phyloP scores from a whole-genome alignment of 2,797 vertebrate species.

The Pangasius sanitwongsei region DNA sequence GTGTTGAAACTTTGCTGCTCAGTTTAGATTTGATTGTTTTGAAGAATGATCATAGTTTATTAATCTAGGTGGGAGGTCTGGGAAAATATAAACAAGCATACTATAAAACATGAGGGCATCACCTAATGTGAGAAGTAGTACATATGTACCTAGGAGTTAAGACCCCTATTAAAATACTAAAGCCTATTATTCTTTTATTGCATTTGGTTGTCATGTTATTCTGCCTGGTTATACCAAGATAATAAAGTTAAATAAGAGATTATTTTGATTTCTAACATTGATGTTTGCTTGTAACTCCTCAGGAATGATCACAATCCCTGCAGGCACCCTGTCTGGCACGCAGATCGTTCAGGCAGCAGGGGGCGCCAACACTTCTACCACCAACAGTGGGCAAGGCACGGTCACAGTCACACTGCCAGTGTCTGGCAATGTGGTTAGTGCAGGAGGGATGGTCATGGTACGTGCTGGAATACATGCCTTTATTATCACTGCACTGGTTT shows the following conservation, averaged over 20 bases:
- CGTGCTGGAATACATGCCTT: slow-evolving; percentile 54
- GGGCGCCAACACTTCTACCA: slow-evolving; percentile 89
- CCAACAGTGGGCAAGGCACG: slow-evolving; percentile 94
- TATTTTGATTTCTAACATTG: neutral
- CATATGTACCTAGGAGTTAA: neutral
- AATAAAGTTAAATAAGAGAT: neutral
- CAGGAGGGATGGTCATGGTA: slow-evolving; percentile 99
- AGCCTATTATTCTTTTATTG: neutral
- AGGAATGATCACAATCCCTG: slow-evolving; percentile 99
- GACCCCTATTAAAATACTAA: neutral
- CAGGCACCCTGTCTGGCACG: slow-evolving; percentile 93
- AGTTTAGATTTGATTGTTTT: no score
- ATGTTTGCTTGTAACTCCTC: slow-evolving; percentile 65
- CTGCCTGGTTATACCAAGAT: neutral
- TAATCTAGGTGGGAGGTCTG: neutral
- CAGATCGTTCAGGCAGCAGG: slow-evolving; percentile 95
- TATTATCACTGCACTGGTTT: slow-evolving; percentile 12
- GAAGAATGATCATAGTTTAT: neutral
- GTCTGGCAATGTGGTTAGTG: slow-evolving; percentile 96
- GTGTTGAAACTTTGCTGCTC: neutral
- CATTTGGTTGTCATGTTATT: neutral
- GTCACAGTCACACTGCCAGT: slow-evolving; percentile 96
- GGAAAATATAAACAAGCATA: neutral
- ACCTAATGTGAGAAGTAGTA: neutral
- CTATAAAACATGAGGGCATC: no score